Evolutionary conservation across 1,140 invertebrate genomes (phyloP), one percentile per base, ranked within the genome.

Genomic region (Drosophila micromelanica): DNA sequence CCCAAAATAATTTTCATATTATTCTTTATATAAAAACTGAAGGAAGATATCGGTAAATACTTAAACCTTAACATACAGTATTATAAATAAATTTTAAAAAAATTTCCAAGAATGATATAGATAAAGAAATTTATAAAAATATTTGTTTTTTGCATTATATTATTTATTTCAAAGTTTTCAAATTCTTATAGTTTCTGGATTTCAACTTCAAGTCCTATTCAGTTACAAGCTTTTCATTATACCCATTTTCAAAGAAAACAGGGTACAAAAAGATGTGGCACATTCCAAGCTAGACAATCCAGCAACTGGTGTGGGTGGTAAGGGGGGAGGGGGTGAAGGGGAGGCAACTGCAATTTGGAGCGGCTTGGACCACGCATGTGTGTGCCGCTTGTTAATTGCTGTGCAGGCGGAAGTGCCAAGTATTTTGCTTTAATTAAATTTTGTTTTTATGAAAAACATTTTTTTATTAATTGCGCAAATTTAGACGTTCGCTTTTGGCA

Each of bases 391-490:
- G 37, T 52, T 70, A 74, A 74, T 70, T 74, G 72, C 35, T 54
- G 65, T 49, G 65, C 56, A 56, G 15, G 2, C 37, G 71, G 55
- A 62, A 62, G 40, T 51, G 30, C 17, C 59, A 70, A 63, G 59
- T 63, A 74, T 70, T 63, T 70, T 52, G 67, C 46, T 63, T 74
- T 74, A 74, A 74, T 74, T 74, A 74, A 63, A 70, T 74, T 55
- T 62, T 51, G 70, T 59, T 52, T 52, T 52, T 15, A 54, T 68
- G 30, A 32, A 40, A 48, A 45, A 43, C 7, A 43, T 69, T 69
- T 57, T 56, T 43, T 46, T 73, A 48, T 38, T 49, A 73, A 49
- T 61, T 60, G 35, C 38, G n/a, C 54, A 60, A 20, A 15, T 30
- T 56, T 37, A 45, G 17, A 9, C 40, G 52, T 27, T 9, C 20